Evolutionary conservation across 2,113 vertebrate species (phyloP).

Genomic region (Eleginops maclovinus): DNA sequence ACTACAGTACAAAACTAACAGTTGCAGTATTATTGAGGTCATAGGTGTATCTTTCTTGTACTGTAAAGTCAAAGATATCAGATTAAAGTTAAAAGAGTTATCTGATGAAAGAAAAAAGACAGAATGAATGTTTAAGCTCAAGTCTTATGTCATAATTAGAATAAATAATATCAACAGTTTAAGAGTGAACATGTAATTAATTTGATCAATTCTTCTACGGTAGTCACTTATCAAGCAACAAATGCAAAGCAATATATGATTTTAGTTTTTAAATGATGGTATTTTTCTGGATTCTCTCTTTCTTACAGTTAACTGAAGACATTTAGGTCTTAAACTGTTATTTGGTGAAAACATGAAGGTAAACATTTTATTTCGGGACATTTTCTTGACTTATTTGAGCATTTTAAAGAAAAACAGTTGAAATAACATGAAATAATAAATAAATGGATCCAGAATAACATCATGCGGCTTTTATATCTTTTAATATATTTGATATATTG

Average conservation of each 20-base stretch:
- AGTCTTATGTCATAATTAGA: not conserved
- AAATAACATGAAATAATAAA: not conserved
- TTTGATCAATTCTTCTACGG: not conserved
- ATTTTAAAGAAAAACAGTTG: no score
- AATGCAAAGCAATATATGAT: not conserved
- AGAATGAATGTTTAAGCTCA: not conserved
- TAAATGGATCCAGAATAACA: not conserved
- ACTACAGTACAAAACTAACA: not conserved
- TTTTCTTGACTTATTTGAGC: not conserved
- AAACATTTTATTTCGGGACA: not conserved
- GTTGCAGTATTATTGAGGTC: not conserved
- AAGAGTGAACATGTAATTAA: not conserved
- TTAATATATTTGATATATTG: no score
- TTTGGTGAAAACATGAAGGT: not conserved
- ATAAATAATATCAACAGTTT: no score
- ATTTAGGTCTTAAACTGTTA: not conserved
- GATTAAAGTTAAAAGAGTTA: not conserved
- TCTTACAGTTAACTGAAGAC: not conserved
- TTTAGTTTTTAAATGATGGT: not conserved
- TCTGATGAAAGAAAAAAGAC: not conserved
- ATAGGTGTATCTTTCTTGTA: not conserved
- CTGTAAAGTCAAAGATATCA: not conserved
- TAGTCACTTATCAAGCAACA: not conserved
- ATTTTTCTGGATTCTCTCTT: not conserved
- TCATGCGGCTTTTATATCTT: not conserved